These are phyloP conservation scores for Laticauda laticaudata DNA, from an alignment of 2,113 vertebrate species.

Conservation along the genomic window DNA sequence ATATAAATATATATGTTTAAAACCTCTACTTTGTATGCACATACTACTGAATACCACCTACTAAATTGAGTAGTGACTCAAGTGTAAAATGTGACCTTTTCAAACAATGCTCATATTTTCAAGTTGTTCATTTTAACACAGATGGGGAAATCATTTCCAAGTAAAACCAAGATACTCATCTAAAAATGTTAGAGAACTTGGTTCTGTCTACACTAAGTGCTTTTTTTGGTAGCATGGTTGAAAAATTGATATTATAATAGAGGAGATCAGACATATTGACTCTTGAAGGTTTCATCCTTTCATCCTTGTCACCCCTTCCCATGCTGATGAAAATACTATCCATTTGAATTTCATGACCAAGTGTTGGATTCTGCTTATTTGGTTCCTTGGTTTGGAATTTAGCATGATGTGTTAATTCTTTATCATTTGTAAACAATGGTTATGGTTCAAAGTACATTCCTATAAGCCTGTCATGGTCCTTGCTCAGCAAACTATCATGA, in stretches of 20 bases:
- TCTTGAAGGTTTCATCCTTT: neutral
- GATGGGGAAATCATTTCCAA: neutral
- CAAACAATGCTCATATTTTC: neutral
- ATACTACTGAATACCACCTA: conserved; percentile 12
- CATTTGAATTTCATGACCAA: neutral
- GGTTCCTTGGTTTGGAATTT: too few species aligned
- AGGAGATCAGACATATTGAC: neutral
- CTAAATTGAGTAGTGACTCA: conserved; percentile 13
- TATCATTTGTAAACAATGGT: too few species aligned
- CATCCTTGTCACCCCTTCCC: too few species aligned
- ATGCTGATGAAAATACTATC: too few species aligned
- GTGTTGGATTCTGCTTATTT: too few species aligned
- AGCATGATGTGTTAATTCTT: too few species aligned
- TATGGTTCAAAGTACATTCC: too few species aligned
- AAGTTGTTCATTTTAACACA: neutral
- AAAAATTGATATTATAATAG: neutral
- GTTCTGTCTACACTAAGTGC: neutral
- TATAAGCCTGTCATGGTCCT: too few species aligned
- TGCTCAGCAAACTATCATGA: too few species aligned
- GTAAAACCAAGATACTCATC: neutral
- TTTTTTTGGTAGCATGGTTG: neutral
- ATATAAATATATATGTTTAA: conserved; percentile 16
- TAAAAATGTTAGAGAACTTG: neutral
- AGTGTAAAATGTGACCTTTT: conserved; percentile 18
- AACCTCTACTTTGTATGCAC: conserved; percentile 14